phyloP scores from a whole-genome alignment of 2,113 vertebrate species.

The Eptesicus fuscus region DNA sequence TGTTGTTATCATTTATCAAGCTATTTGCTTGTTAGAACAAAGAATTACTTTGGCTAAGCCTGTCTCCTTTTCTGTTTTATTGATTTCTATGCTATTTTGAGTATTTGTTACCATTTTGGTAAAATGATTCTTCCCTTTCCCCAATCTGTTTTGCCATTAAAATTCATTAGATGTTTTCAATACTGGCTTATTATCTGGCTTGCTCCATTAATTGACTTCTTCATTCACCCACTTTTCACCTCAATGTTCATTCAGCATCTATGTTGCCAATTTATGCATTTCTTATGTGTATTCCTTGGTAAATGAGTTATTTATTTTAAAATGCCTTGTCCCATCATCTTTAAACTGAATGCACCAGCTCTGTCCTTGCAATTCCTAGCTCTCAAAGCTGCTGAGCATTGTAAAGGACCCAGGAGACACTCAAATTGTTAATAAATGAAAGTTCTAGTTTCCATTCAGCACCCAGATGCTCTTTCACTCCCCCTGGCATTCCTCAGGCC shows the following conservation, averaged over 20 bases:
- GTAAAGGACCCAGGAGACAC: not conserved
- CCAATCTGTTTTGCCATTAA: not conserved
- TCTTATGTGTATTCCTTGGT: not conserved
- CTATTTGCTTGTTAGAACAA: not conserved
- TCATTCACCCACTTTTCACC: not conserved
- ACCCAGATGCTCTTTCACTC: not conserved
- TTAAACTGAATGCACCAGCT: not conserved
- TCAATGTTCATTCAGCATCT: not conserved
- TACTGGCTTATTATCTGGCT: not conserved
- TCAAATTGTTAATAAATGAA: not conserved
- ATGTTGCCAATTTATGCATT: not conserved
- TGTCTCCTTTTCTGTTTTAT: not conserved
- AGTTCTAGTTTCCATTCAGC: not conserved
- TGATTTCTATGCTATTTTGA: not conserved
- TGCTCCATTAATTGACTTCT: not conserved
- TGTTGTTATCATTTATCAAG: not conserved
- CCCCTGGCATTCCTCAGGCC: not conserved
- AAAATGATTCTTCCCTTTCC: not conserved
- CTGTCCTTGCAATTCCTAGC: too few relatives aligned
- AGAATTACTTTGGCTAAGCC: not conserved
- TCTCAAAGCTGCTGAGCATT: not conserved
- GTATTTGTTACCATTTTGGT: not conserved
- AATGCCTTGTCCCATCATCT: not conserved
- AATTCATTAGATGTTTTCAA: not conserved
- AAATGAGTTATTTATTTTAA: not conserved